Base-by-base conservation (phyloP, 1,140 invertebrate species). In the Caenorhabditis briggsae region DNA sequence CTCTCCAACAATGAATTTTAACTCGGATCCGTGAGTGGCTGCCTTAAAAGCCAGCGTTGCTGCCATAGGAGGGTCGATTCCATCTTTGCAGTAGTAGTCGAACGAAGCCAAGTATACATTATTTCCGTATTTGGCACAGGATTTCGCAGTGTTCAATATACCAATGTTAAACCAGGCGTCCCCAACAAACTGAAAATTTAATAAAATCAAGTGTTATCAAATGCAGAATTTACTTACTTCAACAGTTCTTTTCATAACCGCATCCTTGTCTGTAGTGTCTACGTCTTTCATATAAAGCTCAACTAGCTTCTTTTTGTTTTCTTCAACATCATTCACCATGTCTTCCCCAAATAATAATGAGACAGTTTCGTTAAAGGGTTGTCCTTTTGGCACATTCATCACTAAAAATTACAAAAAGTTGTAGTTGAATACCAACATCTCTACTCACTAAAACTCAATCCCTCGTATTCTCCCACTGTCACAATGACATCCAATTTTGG, bases 391-490 rank as follows among this genome's bases (percentile, higher is more conserved):
- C 33, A 33, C 33, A 33, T 33, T 33, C 23, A 50, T 64, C 7
- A 70, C 33, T 46, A 2, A 33, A 64, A n/a, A n/a, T 33, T 33
- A 33, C 33, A 5, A 46, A 16, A 11, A 33, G 1, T 33, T 33
- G 3, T n/a, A 33, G 33, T 3, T 33, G 33, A 33, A 33, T 33
- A 33, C 33, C 1, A 33, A 33, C 33, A 82, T 11, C 8, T 25
- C 14, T 46, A 33, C 85, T 78, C 41, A 89, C 89, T 43, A n/a
- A 91, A 90, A 11, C 92, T 41, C 9, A 91, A 64, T 41, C 90
- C 90, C 84, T 91, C 90, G 50, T 84, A 87, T 74, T 90, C 43
- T 58, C 74, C 82, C 16, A 89, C 50, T 11, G 91, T 90, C 43
- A 55, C 65, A 16, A 91, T 88, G 5, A 82, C 64, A 23, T 33